phyloP scores from a whole-genome alignment of 2,113 vertebrate genomes.

The Caranx melampygus region DNA sequence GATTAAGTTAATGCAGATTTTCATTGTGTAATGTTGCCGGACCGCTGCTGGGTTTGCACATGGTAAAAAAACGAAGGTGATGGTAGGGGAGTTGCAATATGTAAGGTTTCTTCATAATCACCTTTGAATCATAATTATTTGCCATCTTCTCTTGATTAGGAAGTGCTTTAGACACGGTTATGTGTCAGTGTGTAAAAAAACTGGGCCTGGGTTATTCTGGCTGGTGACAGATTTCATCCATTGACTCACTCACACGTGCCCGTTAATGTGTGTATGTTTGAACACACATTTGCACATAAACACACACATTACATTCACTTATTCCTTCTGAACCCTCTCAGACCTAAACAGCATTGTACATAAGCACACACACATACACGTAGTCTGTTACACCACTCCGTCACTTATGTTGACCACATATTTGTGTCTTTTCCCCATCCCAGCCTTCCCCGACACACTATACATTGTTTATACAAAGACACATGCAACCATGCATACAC shows the following conservation, averaged over 20 bases:
- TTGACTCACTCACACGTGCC: conserved; percentile 49
- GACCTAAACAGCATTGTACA: conserved; percentile 51
- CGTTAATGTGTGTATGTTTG: conserved; percentile 25
- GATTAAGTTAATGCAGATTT: conserved; percentile 33
- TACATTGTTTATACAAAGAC: conserved; percentile 35
- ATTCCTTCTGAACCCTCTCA: conserved; percentile 10
- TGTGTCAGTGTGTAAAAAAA: conserved; percentile 48
- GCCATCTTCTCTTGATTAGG: conserved; percentile 47
- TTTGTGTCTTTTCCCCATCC: conserved; percentile 4
- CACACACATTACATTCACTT: conserved; percentile 21
- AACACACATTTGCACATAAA: conserved; percentile 60
- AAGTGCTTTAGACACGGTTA: conserved; percentile 67
- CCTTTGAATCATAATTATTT: conserved; percentile 38
- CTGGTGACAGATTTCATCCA: conserved; percentile 54
- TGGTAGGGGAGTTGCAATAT: conserved; percentile 63
- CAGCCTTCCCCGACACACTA: not conserved
- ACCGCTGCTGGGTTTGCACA: conserved; percentile 50
- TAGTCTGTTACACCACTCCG: conserved; percentile 63
- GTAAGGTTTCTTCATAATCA: conserved; percentile 54
- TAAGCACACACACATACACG: conserved; percentile 18
- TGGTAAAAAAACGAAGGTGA: conserved; percentile 40
- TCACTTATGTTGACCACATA: conserved; percentile 26
- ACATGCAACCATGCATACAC: not conserved
- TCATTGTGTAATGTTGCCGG: conserved; percentile 40
- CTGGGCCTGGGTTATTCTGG: conserved; percentile 42